Conservation (phyloP, 2,797 vertebrate species). For the Chaetodon trifasciatus region DNA sequence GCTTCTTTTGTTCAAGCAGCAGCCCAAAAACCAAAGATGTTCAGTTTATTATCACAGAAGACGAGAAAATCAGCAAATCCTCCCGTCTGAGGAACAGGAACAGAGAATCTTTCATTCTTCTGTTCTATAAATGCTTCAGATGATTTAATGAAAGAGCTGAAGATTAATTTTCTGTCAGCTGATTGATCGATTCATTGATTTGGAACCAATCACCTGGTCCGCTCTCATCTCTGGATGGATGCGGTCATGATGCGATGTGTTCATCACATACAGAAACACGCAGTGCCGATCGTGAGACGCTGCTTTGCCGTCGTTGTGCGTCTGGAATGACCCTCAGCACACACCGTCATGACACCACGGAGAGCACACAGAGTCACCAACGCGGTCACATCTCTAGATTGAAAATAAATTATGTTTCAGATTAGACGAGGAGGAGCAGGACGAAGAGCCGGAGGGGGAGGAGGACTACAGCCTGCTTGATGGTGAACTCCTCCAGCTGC, state of each 20-base stretch:
- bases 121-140: background rate
- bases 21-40: background rate
- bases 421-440: slow-evolving; percentile 51
- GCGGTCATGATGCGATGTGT: background rate
- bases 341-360: background rate
- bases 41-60: background rate
- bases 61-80: background rate
- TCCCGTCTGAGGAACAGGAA: background rate
- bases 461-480: slow-evolving; percentile 10
- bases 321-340: slow-evolving; percentile 44
- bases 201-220: background rate
- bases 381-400: slow-evolving; percentile 44
- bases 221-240: slow-evolving; percentile 10
- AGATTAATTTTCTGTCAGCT: background rate
- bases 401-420: slow-evolving; percentile 70
- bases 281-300: background rate
- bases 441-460: background rate
- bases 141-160: too few species aligned
- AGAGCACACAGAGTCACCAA: slow-evolving; percentile 20
- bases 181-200: background rate
- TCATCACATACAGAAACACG: slow-evolving; percentile 51
- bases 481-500: slow-evolving; percentile 61
- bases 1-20: background rate
- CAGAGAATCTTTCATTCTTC: background rate
- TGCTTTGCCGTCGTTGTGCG: too few species aligned